A percentile compares a stretch with the other conserved stretches of the same genome.
phyloP scores from a whole-genome alignment of 2,113 vertebrate genomes.

The Cyanoliseus patagonus region DNA sequence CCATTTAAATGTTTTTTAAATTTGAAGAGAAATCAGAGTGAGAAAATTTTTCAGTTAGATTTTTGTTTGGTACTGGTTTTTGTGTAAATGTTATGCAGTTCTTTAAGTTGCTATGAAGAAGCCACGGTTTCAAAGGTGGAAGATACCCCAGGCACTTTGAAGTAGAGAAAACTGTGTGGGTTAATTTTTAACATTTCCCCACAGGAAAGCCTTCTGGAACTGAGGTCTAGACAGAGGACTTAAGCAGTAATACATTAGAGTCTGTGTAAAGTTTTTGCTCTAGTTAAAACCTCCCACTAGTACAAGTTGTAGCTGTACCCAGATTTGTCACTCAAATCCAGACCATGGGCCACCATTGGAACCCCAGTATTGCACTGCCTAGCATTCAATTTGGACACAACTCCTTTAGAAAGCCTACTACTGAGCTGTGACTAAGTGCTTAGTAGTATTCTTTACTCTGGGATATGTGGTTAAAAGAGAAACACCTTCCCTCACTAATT shows the following conservation, averaged over 20 bases:
- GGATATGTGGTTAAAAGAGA: not conserved
- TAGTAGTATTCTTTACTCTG: not conserved
- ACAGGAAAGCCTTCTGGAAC: not conserved
- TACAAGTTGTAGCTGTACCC: not conserved
- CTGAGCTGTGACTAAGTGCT: not conserved
- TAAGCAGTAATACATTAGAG: not conserved
- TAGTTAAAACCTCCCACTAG: not conserved
- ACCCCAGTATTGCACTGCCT: not conserved
- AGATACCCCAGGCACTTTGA: not conserved
- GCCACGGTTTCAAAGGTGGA: not conserved
- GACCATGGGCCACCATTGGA: not conserved
- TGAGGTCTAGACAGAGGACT: not conserved
- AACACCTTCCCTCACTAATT: not conserved
- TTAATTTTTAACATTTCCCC: not conserved
- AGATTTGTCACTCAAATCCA: not conserved
- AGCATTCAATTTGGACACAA: not conserved
- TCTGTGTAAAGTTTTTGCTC: not conserved
- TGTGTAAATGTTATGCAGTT: not conserved
- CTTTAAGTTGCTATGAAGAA: not conserved
- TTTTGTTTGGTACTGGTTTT: not conserved
- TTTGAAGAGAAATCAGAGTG: not conserved
- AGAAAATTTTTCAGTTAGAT: not conserved
- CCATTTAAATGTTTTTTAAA: not conserved
- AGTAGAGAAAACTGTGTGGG: not conserved
- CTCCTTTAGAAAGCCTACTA: not conserved